phyloP scores from a whole-genome alignment of 1,140 invertebrate genomes.

The Neodiprion virginianus region DNA sequence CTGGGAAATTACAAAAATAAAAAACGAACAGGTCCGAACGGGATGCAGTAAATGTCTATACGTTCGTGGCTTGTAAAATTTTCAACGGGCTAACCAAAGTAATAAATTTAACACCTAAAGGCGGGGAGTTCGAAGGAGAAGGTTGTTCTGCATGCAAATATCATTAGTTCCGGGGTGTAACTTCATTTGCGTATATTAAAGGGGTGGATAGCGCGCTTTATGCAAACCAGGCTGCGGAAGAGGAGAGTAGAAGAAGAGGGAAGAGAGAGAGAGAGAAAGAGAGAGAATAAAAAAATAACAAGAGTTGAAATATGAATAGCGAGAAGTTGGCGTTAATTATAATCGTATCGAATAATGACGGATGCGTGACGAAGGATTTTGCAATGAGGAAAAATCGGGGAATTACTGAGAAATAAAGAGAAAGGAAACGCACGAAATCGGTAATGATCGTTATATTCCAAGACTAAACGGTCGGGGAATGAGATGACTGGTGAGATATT shows the following conservation, averaged over 20 bases:
- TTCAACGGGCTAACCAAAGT: conserved; percentile 30
- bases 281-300: not conserved
- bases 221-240: conserved; percentile 37
- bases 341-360: not conserved
- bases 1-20: too few relatives aligned
- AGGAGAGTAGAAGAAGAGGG: too few relatives aligned
- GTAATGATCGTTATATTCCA: too few relatives aligned
- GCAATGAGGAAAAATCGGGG: too few relatives aligned
- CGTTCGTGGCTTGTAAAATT: conserved; percentile 27
- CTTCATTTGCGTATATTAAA: conserved; percentile 59
- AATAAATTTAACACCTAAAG: conserved; percentile 30
- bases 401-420: too few relatives aligned
- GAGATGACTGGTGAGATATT: too few relatives aligned
- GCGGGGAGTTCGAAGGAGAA: conserved; percentile 48
- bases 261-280: not conserved
- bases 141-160: conserved; percentile 58
- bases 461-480: too few relatives aligned
- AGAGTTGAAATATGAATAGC: not conserved
- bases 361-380: not conserved
- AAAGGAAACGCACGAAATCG: too few relatives aligned
- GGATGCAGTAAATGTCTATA: too few relatives aligned
- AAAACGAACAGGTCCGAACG: too few relatives aligned
- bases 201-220: conserved; percentile 51
- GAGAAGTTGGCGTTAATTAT: not conserved
- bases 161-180: conserved; percentile 57